These are phyloP conservation scores for Ophion obscuratus DNA, from an alignment of 2,888 invertebrate genomes.

Conservation along the genomic window DNA sequence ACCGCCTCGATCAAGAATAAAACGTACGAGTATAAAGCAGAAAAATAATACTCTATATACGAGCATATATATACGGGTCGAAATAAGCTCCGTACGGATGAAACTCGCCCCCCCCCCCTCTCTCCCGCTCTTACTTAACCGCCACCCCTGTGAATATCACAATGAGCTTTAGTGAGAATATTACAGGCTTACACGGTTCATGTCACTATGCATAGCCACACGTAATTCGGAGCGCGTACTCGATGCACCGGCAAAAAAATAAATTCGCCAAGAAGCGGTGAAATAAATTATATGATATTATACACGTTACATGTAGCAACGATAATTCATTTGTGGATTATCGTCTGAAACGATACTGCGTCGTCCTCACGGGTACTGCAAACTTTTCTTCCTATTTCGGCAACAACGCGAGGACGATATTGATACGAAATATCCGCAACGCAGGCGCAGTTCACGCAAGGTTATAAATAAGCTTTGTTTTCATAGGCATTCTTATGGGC, in stretches of 20 bases:
- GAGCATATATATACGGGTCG: conserved; percentile 14
- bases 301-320: conserved; percentile 2
- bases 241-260: conserved; percentile 14
- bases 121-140: not conserved
- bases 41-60: conserved; percentile 32
- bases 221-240: conserved; percentile 45
- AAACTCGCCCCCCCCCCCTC: not conserved
- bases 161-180: conserved; percentile 28
- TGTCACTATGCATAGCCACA: not conserved
- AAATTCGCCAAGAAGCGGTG: conserved; percentile 6
- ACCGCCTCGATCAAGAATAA: conserved; percentile 57
- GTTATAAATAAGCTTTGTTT: no score
- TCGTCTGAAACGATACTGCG: conserved; percentile 12
- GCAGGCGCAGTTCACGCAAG: no score
- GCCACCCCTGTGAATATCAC: not conserved
- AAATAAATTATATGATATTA: conserved; percentile 26
- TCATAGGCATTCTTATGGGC: no score
- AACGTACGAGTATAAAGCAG: conserved; percentile 1
- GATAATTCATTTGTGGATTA: conserved; percentile 39
- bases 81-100: conserved; percentile 9
- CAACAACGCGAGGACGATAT: no score
- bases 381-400: no score
- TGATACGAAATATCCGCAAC: no score
- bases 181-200: conserved; percentile 30
- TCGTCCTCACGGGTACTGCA: not conserved